phyloP scores from a whole-genome alignment of 2,113 vertebrate species.

The Choloepus hoffmanni region DNA sequence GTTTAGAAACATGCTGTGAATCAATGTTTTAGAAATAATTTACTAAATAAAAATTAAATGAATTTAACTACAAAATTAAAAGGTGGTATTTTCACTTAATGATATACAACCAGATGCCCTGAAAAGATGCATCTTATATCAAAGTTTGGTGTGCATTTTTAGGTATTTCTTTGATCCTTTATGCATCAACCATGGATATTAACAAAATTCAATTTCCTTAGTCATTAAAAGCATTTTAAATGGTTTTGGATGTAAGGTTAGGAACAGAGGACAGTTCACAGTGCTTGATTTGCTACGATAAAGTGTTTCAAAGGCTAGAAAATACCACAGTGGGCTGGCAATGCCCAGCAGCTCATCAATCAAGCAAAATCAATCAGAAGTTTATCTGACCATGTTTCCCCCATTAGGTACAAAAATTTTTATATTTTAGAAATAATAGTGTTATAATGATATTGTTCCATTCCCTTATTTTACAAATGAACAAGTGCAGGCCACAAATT shows the following conservation, averaged over 20 bases:
- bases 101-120: background rate
- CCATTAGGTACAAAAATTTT: background rate
- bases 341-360: background rate
- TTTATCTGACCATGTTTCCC: background rate
- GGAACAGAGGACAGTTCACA: background rate
- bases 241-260: background rate
- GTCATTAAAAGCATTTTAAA: slow-evolving; percentile 4
- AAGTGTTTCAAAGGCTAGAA: background rate
- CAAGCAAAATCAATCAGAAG: background rate
- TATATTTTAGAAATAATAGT: background rate
- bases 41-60: slow-evolving; percentile 58
- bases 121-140: background rate
- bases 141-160: background rate
- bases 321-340: background rate
- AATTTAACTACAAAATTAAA: slow-evolving; percentile 45
- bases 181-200: background rate
- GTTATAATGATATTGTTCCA: background rate
- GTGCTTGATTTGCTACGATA: background rate
- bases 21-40: slow-evolving; percentile 60
- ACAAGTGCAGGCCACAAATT: background rate
- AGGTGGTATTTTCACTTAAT: slow-evolving; percentile 34
- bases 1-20: slow-evolving; percentile 51
- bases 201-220: slow-evolving; percentile 40
- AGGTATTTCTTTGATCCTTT: slow-evolving; percentile 30
- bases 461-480: background rate